Evolutionary conservation across 1,140 invertebrate species (phyloP), one percentile per base, ranked within the genome.

Genomic region (Bombus cullumanus): DNA sequence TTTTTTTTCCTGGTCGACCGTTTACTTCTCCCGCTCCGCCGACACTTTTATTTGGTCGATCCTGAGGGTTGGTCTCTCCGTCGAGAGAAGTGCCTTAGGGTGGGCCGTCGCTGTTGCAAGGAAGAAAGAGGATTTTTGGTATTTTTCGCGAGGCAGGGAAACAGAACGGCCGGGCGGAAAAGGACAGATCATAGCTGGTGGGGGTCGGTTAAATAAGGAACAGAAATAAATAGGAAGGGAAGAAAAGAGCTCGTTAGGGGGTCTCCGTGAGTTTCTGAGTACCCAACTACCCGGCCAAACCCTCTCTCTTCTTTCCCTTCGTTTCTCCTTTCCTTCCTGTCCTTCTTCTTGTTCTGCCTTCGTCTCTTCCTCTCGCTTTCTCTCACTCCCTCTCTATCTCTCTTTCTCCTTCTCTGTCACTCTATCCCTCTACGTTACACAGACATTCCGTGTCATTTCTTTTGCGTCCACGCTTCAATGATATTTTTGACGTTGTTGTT

Each of bases 201-300:
- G 89, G 86, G 92, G 92, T 92, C 93, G 92, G 94, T 94, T 95
- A 95, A 94, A 95, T 94, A 94, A 95, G 93, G 94, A 95, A 93
- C 93, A 94, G 93, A 93, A 94, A 95, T 94, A 94, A 95, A 94
- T 95, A 94, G 92, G 93, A 93, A 95, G 94, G 93, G 93, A 95
- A 95, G 94, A 95, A 95, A 95, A 92, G 94, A 95, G 94, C 94
- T 95, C 94, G 94, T 95, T 95, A 95, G 92, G 91, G 93, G 93
- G 93, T 94, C 94, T 94, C 91, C 91, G 92, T 89, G 92, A 94
- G 92, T 94, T 94, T 94, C 92, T 90, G 93, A 94, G 94, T 93
- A 93, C 94, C 92, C 91, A 93, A 94, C 94, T 94, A 92, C 92
- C 89, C 87, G 89, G 90, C 89, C 92, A 85, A 85, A 90, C 91